A percentile compares a stretch with the other conserved stretches of the same genome.
These are phyloP conservation scores for Pleuronectes platessa DNA, from an alignment of 2,113 vertebrate species.

Conservation along the genomic window DNA sequence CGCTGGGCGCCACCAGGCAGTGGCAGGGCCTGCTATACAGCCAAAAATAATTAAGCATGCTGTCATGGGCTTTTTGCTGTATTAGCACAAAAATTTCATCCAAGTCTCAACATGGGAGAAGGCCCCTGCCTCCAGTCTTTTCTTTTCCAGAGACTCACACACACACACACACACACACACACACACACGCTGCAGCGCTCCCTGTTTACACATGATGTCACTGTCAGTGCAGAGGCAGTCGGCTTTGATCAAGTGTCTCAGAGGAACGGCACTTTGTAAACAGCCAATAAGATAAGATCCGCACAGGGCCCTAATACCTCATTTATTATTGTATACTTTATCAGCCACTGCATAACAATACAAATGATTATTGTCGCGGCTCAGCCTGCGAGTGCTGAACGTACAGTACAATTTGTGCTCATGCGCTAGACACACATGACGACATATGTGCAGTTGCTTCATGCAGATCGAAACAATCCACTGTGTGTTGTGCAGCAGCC, in stretches of 20 bases:
- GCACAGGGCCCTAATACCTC: constrained; percentile 21
- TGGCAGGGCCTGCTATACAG: constrained; percentile 72
- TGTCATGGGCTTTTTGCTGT: constrained; percentile 81
- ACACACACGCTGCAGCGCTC: constrained; percentile 45
- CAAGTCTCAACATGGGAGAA: constrained; percentile 82
- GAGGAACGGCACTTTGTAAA: constrained; percentile 55
- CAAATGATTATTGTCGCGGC: constrained; percentile 13
- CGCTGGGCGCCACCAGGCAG: constrained; percentile 70
- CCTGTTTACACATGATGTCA: constrained; percentile 66
- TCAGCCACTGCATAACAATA: constrained; percentile 22
- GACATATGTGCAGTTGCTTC: constrained; percentile 1
- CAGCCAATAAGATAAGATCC: constrained; percentile 54
- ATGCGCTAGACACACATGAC: not conserved
- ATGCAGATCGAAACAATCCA: constrained; percentile 25
- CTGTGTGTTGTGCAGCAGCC: constrained; percentile 5
- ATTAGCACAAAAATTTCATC: constrained; percentile 80
- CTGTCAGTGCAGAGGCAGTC: constrained; percentile 47
- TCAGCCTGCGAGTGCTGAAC: not conserved
- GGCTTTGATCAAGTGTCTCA: constrained; percentile 66
- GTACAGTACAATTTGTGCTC: constrained; percentile 12
- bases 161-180: constrained; percentile 19
- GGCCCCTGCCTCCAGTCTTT: constrained; percentile 73
- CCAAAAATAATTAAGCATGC: constrained; percentile 83
- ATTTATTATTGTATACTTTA: constrained; percentile 47
- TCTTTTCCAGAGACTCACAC: constrained; percentile 44